Percentiles rank a stretch among this genome's conserved stretches.
Conservation (phyloP, 1,140 invertebrate genomes). For the Drosophila pseudoananassae region DNA sequence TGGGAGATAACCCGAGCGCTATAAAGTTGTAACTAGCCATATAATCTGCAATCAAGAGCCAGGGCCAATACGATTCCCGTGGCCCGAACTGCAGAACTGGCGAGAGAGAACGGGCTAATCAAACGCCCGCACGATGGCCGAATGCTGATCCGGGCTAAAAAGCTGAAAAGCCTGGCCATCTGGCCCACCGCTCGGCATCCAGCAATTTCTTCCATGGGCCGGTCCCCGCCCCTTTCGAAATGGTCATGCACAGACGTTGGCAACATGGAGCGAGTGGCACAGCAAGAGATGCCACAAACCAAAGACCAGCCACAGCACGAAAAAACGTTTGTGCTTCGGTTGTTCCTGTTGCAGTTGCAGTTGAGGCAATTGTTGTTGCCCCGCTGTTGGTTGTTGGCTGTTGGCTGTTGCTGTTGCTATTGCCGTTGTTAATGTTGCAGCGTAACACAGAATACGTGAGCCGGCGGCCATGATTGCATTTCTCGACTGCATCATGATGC, state of each 20-base stretch:
- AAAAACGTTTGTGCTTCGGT: constrained; percentile 75
- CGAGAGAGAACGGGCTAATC: constrained; percentile 53
- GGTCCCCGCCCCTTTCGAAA: constrained; percentile 47
- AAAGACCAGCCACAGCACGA: constrained; percentile 53
- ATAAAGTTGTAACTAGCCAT: constrained; percentile 73
- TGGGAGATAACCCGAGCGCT: constrained; percentile 53
- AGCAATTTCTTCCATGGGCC: constrained; percentile 11
- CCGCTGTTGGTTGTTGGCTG: too few relatives aligned
- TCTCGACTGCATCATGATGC: constrained; percentile 57
- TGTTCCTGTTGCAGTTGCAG: constrained; percentile 42
- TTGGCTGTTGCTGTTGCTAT: constrained; percentile 15
- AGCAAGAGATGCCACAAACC: constrained; percentile 23
- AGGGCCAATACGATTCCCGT: constrained; percentile 29
- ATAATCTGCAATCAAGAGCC: constrained; percentile 72
- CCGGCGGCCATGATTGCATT: constrained; percentile 78
- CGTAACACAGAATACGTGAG: constrained; percentile 82
- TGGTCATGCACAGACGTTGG: constrained; percentile 61
- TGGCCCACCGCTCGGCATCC: constrained; percentile 7
- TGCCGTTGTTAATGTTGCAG: constrained; percentile 76
- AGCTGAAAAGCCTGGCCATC: constrained; percentile 2
- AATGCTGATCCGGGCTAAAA: constrained; percentile 41
- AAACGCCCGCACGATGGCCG: constrained; percentile 75
- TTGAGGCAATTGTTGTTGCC: constrained; percentile 49
- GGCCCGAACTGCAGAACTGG: neutral
- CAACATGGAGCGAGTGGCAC: constrained; percentile 49